phyloP scores from a whole-genome alignment of 2,797 vertebrate species.

The Sebastiscus albofasciatus region DNA sequence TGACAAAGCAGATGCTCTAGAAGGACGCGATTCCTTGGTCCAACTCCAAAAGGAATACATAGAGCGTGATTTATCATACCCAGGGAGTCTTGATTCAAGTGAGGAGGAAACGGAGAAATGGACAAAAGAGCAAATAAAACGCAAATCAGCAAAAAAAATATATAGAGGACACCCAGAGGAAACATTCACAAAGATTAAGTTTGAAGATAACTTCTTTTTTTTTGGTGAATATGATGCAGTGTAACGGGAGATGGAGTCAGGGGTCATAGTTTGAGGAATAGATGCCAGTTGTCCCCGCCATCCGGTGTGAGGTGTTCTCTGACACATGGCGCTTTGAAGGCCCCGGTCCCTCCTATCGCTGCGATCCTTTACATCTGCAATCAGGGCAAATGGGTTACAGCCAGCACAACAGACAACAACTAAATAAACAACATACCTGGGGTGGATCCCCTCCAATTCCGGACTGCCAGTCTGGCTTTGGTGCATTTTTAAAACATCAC shows the following conservation, averaged over 20 bases:
- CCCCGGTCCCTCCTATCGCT: conserved; percentile 69
- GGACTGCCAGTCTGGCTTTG: conserved; percentile 85
- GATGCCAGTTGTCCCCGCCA: conserved; percentile 79
- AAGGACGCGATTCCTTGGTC: conserved; percentile 46
- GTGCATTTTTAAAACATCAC: conserved; percentile 87
- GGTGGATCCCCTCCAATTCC: conserved; percentile 84
- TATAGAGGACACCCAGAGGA: conserved; percentile 47
- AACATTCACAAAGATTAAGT: conserved; percentile 50
- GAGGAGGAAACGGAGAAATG: conserved; percentile 52
- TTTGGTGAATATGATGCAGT: conserved; percentile 38
- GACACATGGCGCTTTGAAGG: conserved; percentile 85
- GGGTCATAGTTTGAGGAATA: conserved; percentile 73
- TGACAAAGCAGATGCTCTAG: conserved; percentile 65
- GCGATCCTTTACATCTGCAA: conserved; percentile 83
- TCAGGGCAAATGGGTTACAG: conserved; percentile 84
- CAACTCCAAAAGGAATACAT: conserved; percentile 61
- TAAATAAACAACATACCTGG: conserved; percentile 87
- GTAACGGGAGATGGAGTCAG: conserved; percentile 58
- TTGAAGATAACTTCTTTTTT: conserved; percentile 50
- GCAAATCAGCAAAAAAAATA: conserved; percentile 39
- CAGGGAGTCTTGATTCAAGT: conserved; percentile 58
- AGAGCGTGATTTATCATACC: conserved; percentile 53
- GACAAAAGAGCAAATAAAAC: conserved; percentile 58
- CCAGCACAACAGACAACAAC: conserved; percentile 84
- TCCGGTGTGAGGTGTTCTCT: conserved; percentile 77